Conservation (phyloP, 2,797 vertebrate species). For the Cyprinella venusta region DNA sequence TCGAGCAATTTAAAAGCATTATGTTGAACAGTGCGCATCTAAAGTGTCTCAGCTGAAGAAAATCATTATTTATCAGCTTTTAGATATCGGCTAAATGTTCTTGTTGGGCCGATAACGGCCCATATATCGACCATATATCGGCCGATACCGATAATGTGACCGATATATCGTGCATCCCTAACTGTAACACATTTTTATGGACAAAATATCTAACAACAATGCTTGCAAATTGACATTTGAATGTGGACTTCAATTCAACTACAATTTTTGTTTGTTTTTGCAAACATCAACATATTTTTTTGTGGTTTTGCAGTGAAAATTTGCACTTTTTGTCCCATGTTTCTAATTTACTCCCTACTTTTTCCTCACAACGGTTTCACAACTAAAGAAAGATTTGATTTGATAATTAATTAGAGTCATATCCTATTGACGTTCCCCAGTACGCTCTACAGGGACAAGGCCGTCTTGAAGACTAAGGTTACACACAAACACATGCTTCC, state of each 20-base stretch:
- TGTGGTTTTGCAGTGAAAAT: not conserved
- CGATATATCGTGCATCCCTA: too few species aligned
- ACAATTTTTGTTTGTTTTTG: not conserved
- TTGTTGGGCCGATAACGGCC: too few species aligned
- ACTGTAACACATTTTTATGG: not conserved
- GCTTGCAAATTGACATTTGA: not conserved
- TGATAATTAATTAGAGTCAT: slow-evolving; percentile 37
- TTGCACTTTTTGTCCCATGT: too few species aligned
- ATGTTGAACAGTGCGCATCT: too few species aligned
- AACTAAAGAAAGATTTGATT: slow-evolving; percentile 8
- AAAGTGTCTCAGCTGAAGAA: too few species aligned
- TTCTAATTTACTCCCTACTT: too few species aligned
- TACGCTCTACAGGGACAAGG: slow-evolving; percentile 1
- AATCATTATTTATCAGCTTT: too few species aligned
- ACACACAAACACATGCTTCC: slow-evolving; percentile 40
- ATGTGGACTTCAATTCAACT: too few species aligned
- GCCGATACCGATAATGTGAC: too few species aligned
- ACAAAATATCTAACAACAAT: not conserved
- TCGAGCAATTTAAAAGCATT: too few species aligned
- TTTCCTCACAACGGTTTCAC: not conserved
- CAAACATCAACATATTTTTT: not conserved
- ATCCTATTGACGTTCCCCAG: slow-evolving; percentile 30
- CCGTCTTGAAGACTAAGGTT: slow-evolving; percentile 31
- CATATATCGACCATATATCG: too few species aligned
- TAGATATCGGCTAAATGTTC: too few species aligned